phyloP scores from a whole-genome alignment of 2,888 invertebrate species.

The Agrotis ipsilon region DNA sequence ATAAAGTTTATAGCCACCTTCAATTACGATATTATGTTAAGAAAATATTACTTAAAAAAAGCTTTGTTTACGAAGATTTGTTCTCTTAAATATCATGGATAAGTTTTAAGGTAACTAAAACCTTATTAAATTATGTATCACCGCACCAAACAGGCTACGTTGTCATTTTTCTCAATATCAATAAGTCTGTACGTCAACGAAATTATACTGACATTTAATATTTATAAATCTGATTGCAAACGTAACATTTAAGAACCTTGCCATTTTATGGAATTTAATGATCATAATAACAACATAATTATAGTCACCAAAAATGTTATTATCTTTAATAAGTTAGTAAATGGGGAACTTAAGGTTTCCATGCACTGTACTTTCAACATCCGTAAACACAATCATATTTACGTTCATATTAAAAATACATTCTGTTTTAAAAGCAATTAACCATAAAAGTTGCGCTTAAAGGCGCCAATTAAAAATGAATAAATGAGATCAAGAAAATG shows the following conservation, averaged over 20 bases:
- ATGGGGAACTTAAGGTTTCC: constrained; percentile 33
- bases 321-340: constrained; percentile 50
- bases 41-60: background rate
- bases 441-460: constrained; percentile 2
- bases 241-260: constrained; percentile 29
- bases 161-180: background rate
- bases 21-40: background rate
- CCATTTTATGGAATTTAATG: constrained; percentile 46
- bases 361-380: constrained; percentile 45
- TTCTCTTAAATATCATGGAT: too few species aligned
- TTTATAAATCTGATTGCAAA: constrained; percentile 33
- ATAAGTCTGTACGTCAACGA: background rate
- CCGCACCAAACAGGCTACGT: constrained; percentile 1
- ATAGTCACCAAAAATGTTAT: constrained; percentile 52
- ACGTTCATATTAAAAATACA: constrained; percentile 38
- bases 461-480: constrained; percentile 24
- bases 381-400: constrained; percentile 44
- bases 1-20: background rate
- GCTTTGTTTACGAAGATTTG: too few species aligned
- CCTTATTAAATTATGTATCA: background rate
- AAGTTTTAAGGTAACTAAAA: too few species aligned
- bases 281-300: constrained; percentile 46
- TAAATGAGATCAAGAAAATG: constrained; percentile 12
- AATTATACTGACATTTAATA: constrained; percentile 39
- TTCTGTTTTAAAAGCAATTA: constrained; percentile 30